Evolutionary conservation across 2,888 invertebrate species (phyloP).

Genomic region (Habroteleia sp.): DNA sequence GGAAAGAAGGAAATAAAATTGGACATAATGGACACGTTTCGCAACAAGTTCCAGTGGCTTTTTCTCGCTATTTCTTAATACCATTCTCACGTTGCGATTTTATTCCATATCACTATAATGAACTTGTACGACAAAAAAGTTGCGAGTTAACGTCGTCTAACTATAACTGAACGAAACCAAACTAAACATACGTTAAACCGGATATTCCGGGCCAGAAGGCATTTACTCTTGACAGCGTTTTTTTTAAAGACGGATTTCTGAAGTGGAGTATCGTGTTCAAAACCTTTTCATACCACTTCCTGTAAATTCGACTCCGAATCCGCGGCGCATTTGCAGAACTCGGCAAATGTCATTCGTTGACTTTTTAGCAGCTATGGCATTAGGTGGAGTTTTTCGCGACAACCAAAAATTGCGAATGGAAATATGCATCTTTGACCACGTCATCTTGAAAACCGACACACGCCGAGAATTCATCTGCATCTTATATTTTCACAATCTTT

Average conservation of each 20-base stretch:
- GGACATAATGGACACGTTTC: slow-evolving; percentile 14
- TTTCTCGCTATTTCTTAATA: slow-evolving; percentile 22
- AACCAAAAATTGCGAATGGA: slow-evolving; percentile 33
- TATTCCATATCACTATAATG: slow-evolving; percentile 28
- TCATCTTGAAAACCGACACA: too few species aligned
- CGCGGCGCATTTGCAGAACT: slow-evolving; percentile 40
- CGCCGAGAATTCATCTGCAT: too few species aligned
- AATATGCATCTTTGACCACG: slow-evolving; percentile 42
- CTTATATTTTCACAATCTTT: too few species aligned
- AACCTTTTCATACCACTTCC: slow-evolving; percentile 64
- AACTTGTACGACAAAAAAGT: slow-evolving; percentile 22
- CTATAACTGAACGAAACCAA: slow-evolving; percentile 16
- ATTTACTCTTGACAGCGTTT: slow-evolving; percentile 59
- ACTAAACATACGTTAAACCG: slow-evolving; percentile 57
- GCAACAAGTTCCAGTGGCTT: slow-evolving; percentile 16
- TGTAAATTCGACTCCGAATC: slow-evolving; percentile 33
- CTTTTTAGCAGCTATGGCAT: slow-evolving; percentile 47
- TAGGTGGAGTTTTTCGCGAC: slow-evolving; percentile 51
- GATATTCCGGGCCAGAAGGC: slow-evolving; percentile 65
- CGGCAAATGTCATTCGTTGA: slow-evolving; percentile 41
- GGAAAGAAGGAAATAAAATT: not conserved
- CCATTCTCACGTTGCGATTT: slow-evolving; percentile 24
- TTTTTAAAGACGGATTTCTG: slow-evolving; percentile 67
- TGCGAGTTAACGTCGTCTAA: slow-evolving; percentile 9
- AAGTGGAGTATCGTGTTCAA: slow-evolving; percentile 75